phyloP scores from a whole-genome alignment of 2,113 vertebrate genomes.

The Heteronetta atricapilla region DNA sequence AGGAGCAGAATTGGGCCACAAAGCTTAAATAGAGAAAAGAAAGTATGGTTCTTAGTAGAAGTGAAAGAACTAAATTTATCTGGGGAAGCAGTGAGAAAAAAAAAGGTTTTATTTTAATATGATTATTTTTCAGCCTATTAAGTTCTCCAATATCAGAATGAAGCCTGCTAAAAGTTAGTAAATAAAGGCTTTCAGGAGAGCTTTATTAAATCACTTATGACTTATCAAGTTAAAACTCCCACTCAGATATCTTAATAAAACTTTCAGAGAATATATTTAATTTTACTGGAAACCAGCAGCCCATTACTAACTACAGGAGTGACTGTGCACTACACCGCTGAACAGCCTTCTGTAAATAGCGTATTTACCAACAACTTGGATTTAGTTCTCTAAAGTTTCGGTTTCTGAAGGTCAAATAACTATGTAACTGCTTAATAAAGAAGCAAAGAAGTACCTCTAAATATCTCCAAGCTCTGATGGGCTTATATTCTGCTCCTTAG shows the following conservation, averaged over 20 bases:
- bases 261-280: slow-evolving; percentile 74
- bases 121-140: slow-evolving; percentile 60
- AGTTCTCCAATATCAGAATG: slow-evolving; percentile 60
- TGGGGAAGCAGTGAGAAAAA: slow-evolving; percentile 20
- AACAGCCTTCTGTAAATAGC: slow-evolving; percentile 69
- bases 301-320: slow-evolving; percentile 65
- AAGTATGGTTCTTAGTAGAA: not conserved
- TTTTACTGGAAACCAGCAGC: slow-evolving; percentile 75
- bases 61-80: slow-evolving; percentile 22
- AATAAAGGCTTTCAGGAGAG: slow-evolving; percentile 75
- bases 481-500: slow-evolving; percentile 89
- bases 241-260: slow-evolving; percentile 77
- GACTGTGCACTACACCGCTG: slow-evolving; percentile 46
- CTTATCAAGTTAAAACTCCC: slow-evolving; percentile 71
- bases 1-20: not conserved
- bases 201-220: slow-evolving; percentile 76
- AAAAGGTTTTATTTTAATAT: slow-evolving; percentile 36
- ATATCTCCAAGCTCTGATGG: slow-evolving; percentile 81
- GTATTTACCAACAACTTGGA: slow-evolving; percentile 74
- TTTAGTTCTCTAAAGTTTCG: slow-evolving; percentile 78
- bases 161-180: slow-evolving; percentile 74
- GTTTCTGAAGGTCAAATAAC: slow-evolving; percentile 91
- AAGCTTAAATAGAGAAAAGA: slow-evolving; percentile 20
- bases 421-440: slow-evolving; percentile 87
- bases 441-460: slow-evolving; percentile 84